A percentile compares a stretch with the other conserved stretches of the same genome.
phyloP scores from a whole-genome alignment of 2,888 invertebrate species.

The Synanthedon myopaeformis region DNA sequence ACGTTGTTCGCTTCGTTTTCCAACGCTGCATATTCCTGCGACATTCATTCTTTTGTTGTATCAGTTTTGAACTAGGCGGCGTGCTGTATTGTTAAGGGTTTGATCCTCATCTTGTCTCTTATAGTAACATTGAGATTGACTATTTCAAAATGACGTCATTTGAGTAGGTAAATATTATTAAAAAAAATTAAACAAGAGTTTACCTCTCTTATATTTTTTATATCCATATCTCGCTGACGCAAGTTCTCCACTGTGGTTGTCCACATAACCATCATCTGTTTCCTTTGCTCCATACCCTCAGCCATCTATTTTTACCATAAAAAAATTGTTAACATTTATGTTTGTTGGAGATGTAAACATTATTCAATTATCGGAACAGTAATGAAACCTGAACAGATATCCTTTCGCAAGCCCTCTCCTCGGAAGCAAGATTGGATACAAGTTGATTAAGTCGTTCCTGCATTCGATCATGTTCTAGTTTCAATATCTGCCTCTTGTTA shows the following conservation, averaged over 20 bases:
- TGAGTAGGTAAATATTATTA: background rate
- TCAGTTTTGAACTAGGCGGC: too few species aligned
- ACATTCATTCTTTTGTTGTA: too few species aligned
- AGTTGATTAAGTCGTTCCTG: conserved; percentile 50
- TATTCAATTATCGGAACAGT: background rate
- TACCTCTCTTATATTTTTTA: conserved; percentile 67
- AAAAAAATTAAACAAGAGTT: background rate
- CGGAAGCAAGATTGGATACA: conserved; percentile 56
- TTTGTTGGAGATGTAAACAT: too few species aligned
- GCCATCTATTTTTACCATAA: conserved; percentile 31
- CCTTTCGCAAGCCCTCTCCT: conserved; percentile 60
- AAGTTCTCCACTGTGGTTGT: conserved; percentile 77
- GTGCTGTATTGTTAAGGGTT: too few species aligned
- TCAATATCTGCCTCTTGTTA: conserved; percentile 50
- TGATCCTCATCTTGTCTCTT: too few species aligned
- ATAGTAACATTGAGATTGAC: too few species aligned
- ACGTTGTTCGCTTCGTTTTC: conserved; percentile 52
- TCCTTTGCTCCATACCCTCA: conserved; percentile 74
- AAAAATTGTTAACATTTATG: background rate
- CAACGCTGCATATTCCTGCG: conserved; percentile 64
- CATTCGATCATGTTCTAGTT: conserved; percentile 57
- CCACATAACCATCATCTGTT: conserved; percentile 79
- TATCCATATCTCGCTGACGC: conserved; percentile 76
- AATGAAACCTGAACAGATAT: conserved; percentile 49
- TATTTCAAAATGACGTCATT: too few species aligned